Conservation (phyloP, 2,797 vertebrate genomes). For the Pyrocephalus nanus region DNA sequence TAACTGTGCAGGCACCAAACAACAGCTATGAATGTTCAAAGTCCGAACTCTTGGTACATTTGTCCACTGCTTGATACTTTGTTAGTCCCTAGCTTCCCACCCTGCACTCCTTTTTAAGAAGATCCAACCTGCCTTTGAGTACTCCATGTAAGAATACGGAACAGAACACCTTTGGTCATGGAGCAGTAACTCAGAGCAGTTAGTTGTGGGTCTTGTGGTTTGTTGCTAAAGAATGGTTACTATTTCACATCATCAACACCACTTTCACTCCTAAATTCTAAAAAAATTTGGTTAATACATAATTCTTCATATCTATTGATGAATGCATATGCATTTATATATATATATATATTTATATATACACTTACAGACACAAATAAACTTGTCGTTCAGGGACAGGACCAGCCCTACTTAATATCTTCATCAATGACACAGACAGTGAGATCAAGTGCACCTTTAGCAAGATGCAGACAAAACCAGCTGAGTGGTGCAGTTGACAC, state of each 20-base stretch:
- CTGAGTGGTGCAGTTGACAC: neutral
- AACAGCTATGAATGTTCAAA: neutral
- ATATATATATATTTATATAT: no score
- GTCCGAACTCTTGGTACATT: neutral
- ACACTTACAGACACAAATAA: rapidly evolving
- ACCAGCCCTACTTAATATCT: neutral
- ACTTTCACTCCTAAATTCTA: neutral
- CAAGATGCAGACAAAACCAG: neutral
- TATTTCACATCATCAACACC: neutral
- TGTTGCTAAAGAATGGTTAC: no score
- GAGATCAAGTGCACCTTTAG: neutral
- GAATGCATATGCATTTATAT: rapidly evolving
- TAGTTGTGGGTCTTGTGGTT: no score
- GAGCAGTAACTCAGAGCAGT: neutral
- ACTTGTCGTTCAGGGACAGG: neutral
- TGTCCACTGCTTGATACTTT: neutral
- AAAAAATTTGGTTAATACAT: neutral
- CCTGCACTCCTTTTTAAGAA: neutral
- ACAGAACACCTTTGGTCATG: neutral
- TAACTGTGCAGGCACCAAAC: neutral
- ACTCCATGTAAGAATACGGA: neutral
- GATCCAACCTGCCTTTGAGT: neutral
- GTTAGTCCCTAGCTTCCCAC: neutral
- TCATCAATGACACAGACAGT: neutral
- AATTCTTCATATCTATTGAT: neutral